Percentiles rank a stretch among this genome's conserved stretches.
Conservation (phyloP, 2,888 invertebrate genomes). For the Spisula solida region DNA sequence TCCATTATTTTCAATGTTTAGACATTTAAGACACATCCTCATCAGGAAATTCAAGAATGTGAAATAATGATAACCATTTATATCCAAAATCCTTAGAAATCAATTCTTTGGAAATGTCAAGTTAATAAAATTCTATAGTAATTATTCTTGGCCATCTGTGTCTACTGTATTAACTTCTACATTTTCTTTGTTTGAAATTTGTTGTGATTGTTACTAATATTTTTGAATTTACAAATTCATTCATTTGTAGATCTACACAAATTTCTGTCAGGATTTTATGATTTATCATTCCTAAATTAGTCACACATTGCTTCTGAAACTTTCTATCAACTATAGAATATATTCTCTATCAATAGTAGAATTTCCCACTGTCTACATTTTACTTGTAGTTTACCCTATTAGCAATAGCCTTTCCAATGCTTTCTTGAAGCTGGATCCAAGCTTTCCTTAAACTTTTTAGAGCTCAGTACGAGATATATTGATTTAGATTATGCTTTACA, state of each 20-base stretch:
- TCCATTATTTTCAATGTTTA: too few relatives aligned
- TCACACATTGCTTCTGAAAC: not conserved
- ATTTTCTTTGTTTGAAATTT: not conserved
- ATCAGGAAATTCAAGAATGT: too few relatives aligned
- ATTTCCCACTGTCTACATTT: not conserved
- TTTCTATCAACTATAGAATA: not conserved
- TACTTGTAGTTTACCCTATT: not conserved
- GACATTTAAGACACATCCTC: too few relatives aligned
- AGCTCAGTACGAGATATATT: not conserved
- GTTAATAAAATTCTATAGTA: not conserved
- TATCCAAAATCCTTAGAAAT: too few relatives aligned
- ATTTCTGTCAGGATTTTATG: conserved; percentile 29
- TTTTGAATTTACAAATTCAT: conserved; percentile 42
- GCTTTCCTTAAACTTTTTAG: not conserved
- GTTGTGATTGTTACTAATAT: not conserved
- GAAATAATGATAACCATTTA: too few relatives aligned
- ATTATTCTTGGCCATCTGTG: not conserved
- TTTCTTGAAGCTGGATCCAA: not conserved
- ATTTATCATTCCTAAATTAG: conserved; percentile 39
- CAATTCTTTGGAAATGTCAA: not conserved
- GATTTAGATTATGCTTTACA: too few relatives aligned
- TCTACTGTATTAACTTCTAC: not conserved
- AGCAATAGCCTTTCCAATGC: not conserved
- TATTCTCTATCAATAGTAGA: not conserved
- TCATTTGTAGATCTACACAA: conserved; percentile 53